Evolutionary conservation across 2,113 vertebrate genomes (phyloP).

Genomic region (Cynocephalus volans): DNA sequence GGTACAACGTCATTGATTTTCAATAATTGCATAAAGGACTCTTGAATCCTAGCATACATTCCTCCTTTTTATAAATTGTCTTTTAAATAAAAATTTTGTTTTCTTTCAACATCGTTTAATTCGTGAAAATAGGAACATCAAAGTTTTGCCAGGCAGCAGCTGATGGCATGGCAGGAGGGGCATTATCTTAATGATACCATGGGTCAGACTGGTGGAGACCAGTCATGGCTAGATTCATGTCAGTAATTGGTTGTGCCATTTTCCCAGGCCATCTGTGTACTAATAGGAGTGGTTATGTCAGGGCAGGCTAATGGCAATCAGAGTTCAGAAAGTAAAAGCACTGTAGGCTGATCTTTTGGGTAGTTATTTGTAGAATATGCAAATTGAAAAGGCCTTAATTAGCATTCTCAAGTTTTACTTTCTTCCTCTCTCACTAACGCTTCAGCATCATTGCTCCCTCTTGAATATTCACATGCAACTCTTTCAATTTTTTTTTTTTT

Average conservation of each 20-base stretch:
- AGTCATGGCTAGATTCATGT: neutral
- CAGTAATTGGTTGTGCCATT: neutral
- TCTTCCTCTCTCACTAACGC: slow-evolving; percentile 20
- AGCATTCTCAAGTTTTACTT: slow-evolving; percentile 27
- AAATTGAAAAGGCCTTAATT: slow-evolving; percentile 59
- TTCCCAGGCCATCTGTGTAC: slow-evolving; percentile 64
- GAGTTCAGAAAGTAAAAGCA: slow-evolving; percentile 8
- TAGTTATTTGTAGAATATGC: slow-evolving; percentile 50
- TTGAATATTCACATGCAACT: slow-evolving; percentile 3
- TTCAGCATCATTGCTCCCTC: neutral
- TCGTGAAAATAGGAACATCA: slow-evolving; percentile 28
- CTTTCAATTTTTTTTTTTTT: neutral
- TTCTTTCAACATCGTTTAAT: neutral
- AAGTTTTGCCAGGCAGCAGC: slow-evolving; percentile 29
- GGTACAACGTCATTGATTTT: no score
- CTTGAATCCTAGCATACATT: neutral
- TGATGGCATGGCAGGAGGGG: slow-evolving; percentile 47
- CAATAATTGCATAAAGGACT: neutral
- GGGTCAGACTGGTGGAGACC: neutral
- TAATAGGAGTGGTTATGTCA: neutral
- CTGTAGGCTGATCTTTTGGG: slow-evolving; percentile 6
- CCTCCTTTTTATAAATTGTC: neutral
- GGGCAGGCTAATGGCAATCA: neutral
- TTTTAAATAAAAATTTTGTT: neutral
- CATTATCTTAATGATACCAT: slow-evolving; percentile 51